phyloP scores from a whole-genome alignment of 2,113 vertebrate species.

The Oriolus oriolus region DNA sequence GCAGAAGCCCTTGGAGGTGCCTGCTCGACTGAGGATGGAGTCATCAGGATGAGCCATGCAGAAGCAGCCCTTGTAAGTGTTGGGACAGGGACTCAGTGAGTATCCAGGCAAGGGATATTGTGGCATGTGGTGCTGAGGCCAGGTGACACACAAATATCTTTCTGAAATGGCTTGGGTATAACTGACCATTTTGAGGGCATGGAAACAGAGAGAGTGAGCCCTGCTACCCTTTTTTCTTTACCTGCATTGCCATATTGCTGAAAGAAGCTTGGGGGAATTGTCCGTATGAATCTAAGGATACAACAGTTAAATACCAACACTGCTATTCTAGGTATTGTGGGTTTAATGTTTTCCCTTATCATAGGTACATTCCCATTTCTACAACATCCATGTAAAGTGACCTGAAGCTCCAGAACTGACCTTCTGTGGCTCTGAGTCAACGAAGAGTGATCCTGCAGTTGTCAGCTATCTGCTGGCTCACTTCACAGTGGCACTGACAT shows the following conservation, averaged over 20 bases:
- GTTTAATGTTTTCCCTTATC: not conserved
- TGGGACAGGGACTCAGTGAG: not conserved
- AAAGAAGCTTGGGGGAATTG: not conserved
- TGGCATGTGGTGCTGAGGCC: not conserved
- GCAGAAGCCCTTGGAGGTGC: not conserved
- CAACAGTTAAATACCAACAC: not conserved
- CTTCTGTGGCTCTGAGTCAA: not conserved
- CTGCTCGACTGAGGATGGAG: fast-evolving
- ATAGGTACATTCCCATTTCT: not conserved
- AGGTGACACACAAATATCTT: not conserved
- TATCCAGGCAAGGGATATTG: not conserved
- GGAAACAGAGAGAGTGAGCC: not conserved
- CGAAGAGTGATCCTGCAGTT: not conserved
- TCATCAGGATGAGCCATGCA: fast-evolving
- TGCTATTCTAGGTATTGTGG: not conserved
- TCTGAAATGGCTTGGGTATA: not conserved
- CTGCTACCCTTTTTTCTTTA: not conserved
- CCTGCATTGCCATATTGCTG: not conserved
- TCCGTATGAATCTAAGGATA: not conserved
- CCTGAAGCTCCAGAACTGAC: not conserved
- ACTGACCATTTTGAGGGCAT: not conserved
- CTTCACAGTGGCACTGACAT: fast-evolving
- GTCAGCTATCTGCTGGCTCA: not conserved
- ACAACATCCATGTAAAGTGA: not conserved
- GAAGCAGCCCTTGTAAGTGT: not conserved